Base-by-base conservation (phyloP, 2,113 vertebrate genomes). In the Psophia crepitans region DNA sequence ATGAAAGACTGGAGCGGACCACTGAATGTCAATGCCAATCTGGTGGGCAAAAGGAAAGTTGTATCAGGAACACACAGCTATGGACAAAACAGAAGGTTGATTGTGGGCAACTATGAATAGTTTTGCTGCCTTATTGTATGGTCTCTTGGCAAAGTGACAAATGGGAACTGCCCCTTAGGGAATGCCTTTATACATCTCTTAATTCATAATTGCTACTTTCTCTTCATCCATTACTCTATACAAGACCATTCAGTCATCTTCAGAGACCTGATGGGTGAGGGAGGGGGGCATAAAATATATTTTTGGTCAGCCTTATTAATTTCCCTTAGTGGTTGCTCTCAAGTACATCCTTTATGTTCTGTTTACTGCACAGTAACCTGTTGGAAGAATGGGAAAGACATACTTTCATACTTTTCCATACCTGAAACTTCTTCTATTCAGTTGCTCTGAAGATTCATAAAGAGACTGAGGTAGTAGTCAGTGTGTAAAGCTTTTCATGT, bases 1-100 rank as follows among this genome's bases (percentile, higher is more conserved):
- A 92, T 86, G 98, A 98, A 98, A 97, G 97, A 97, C 95, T 78
- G 94, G 89, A 98, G 93, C 96, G 98, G 98, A 98, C 98, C 97
- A 96, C 93, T 95, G 97, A 96, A 88, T 96, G 84, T 95, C 83
- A 57, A 79, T 93, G 91, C 95, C 93, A 87, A 56, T 81, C 35
- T 87, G 94, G 87, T 91, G 93, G 97, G 89, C 94, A 73, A 73
- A 93, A 96, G 97, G 56, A 95, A 75, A 54, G 35, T 88, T 91
- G 4, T 64, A 78, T 88, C 86, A 66, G 97, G 96, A 97, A 92
- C 83, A 83, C 71, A 77, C 81, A 96, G 87, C 95, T 98, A 16
- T 95, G 87, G 95, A 97, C 61, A 91, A 83, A 94, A 91, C 75
- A 94, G 94, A 93, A 97, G 84, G 94, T 81, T 90, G 86, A 95